A percentile compares a stretch with the other conserved stretches of the same genome.
These are phyloP conservation scores for Chrysoperla carnea DNA, from an alignment of 1,140 invertebrate species.

Conservation along the genomic window DNA sequence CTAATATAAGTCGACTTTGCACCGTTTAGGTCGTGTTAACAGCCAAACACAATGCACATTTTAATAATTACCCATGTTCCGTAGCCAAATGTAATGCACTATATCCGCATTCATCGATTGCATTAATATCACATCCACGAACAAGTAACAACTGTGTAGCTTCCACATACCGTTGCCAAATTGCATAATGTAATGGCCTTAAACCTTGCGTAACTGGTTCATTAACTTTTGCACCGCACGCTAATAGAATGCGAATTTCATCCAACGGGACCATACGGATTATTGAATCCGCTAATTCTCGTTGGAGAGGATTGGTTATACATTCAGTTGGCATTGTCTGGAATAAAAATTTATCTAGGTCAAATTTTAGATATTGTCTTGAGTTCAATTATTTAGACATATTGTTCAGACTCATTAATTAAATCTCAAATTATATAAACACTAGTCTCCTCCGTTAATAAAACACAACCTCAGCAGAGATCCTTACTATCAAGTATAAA, in stretches of 20 bases:
- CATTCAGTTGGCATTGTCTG: slow-evolving; percentile 49
- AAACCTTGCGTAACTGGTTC: slow-evolving; percentile 63
- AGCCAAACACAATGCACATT: too few species aligned
- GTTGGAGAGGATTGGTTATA: slow-evolving; percentile 55
- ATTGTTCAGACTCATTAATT: too few species aligned
- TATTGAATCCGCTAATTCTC: slow-evolving; percentile 77
- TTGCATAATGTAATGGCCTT: slow-evolving; percentile 79
- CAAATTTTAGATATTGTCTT: too few species aligned
- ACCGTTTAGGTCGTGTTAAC: too few species aligned
- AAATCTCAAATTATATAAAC: too few species aligned
- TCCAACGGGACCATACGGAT: slow-evolving; percentile 71
- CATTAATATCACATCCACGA: slow-evolving; percentile 65
- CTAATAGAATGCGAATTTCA: slow-evolving; percentile 68
- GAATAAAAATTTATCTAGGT: slow-evolving; percentile 3
- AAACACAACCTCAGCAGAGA: too few species aligned
- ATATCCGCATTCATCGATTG: slow-evolving; percentile 77
- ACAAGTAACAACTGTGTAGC: slow-evolving; percentile 60
- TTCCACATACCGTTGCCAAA: slow-evolving; percentile 69
- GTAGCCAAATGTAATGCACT: slow-evolving; percentile 74
- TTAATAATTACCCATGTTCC: slow-evolving; percentile 49
- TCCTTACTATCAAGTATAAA: too few species aligned
- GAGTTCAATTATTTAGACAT: too few species aligned
- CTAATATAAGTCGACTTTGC: too few species aligned
- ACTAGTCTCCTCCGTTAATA: too few species aligned
- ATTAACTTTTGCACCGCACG: slow-evolving; percentile 69